phyloP scores from a whole-genome alignment of 2,888 invertebrate genomes.

The Noctua fimbriata region DNA sequence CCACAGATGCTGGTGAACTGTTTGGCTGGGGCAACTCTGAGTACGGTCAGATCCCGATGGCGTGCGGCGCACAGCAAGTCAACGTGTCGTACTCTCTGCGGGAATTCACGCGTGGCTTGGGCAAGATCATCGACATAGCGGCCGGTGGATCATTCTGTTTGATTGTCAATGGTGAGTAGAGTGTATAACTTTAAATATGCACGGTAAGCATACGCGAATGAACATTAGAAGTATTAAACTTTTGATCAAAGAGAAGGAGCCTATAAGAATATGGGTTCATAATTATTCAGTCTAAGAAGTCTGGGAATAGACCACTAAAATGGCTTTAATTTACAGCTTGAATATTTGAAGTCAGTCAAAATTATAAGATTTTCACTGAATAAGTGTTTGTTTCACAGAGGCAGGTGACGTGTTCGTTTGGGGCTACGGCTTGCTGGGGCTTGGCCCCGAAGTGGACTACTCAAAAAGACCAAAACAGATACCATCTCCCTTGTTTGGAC shows the following conservation, averaged over 20 bases:
- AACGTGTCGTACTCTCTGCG: conserved; percentile 92
- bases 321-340: background rate
- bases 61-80: conserved; percentile 92
- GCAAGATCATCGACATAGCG: conserved; percentile 95
- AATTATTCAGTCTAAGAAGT: background rate
- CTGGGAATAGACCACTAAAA: background rate
- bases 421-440: conserved; percentile 98
- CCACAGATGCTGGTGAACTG: conserved; percentile 95
- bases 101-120: conserved; percentile 91
- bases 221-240: background rate
- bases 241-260: background rate
- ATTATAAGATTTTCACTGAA: background rate
- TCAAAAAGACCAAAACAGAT: conserved; percentile 92
- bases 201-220: background rate
- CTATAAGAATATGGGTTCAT: background rate
- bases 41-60: conserved; percentile 94
- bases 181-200: background rate
- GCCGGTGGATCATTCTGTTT: conserved; percentile 97
- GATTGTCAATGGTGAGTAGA: conserved; percentile 93
- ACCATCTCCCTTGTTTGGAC: conserved; percentile 95
- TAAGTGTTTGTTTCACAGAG: conserved; percentile 88
- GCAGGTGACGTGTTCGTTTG: conserved; percentile 96
- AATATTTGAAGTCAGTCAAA: background rate
- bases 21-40: conserved; percentile 99
- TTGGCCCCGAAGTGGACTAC: conserved; percentile 94